A percentile compares a stretch with the other conserved stretches of the same genome.
These are phyloP conservation scores for Fistularia tabacaria DNA, from an alignment of 2,797 vertebrate genomes.

Conservation along the genomic window DNA sequence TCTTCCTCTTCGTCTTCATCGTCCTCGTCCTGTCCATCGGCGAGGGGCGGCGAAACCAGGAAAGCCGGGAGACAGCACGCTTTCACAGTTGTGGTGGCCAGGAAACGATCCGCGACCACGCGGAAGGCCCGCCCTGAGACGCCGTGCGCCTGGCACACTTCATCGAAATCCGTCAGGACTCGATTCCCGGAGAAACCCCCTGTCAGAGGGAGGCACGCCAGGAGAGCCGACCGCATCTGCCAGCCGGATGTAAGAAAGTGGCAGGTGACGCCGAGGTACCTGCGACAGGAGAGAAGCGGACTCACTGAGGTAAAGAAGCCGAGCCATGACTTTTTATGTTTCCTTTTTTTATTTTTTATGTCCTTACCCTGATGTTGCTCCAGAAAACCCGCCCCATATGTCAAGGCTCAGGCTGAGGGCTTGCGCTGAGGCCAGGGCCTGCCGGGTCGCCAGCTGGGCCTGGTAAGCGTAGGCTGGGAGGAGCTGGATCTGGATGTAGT, in stretches of 20 bases:
- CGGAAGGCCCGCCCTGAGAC: slow-evolving; percentile 75
- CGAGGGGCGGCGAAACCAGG: slow-evolving; percentile 35
- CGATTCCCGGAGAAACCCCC: slow-evolving; percentile 60
- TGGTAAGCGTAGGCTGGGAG: slow-evolving; percentile 79
- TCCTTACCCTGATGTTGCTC: slow-evolving; percentile 59
- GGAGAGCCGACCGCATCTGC: slow-evolving; percentile 76
- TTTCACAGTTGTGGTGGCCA: slow-evolving; percentile 37
- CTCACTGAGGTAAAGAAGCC: slow-evolving; percentile 10
- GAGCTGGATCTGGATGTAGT: slow-evolving; percentile 78
- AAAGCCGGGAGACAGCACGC: slow-evolving; percentile 74
- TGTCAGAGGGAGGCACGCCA: slow-evolving; percentile 75
- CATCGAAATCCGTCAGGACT: slow-evolving; percentile 74
- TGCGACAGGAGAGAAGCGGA: slow-evolving; percentile 18
- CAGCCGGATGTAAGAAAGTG: slow-evolving; percentile 79
- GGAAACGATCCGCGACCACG: slow-evolving; percentile 67
- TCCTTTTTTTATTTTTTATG: background rate
- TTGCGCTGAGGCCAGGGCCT: slow-evolving; percentile 72
- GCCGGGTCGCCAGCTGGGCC: slow-evolving; percentile 76
- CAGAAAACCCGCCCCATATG: slow-evolving; percentile 62
- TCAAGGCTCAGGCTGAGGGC: slow-evolving; percentile 79
- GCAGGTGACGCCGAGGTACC: slow-evolving; percentile 78
- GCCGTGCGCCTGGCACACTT: slow-evolving; percentile 75
- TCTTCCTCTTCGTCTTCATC: slow-evolving; percentile 42
- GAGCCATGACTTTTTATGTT: background rate
- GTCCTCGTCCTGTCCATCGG: slow-evolving; percentile 45